A percentile compares a stretch with the other conserved stretches of the same genome.
These are phyloP conservation scores for Tangara arthus DNA, from an alignment of 2,797 vertebrate genomes.

Conservation along the genomic window DNA sequence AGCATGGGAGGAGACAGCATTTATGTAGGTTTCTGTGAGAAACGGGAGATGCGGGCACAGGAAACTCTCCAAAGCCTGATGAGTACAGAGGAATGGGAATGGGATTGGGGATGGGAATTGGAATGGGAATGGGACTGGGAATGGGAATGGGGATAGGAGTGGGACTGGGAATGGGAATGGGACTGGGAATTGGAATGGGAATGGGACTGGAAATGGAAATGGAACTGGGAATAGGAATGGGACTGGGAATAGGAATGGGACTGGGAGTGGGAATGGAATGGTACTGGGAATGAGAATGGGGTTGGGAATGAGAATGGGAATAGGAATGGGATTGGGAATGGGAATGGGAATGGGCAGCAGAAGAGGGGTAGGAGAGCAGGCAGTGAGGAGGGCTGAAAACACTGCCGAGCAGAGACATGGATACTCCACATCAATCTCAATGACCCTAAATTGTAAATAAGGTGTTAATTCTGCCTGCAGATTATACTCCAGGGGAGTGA, in stretches of 20 bases:
- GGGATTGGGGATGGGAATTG: too few relatives aligned
- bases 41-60: neutral
- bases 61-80: neutral
- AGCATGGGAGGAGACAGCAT: neutral
- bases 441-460: neutral
- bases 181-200: neutral
- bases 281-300: too few relatives aligned
- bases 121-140: rapidly evolving
- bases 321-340: too few relatives aligned
- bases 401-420: neutral
- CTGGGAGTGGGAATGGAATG: too few relatives aligned
- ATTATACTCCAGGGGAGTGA: neutral
- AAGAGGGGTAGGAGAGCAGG: neutral
- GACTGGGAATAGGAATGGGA: too few relatives aligned
- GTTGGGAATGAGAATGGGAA: too few relatives aligned
- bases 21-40: neutral
- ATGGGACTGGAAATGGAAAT: neutral
- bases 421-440: neutral
- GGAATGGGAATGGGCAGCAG: neutral
- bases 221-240: neutral
- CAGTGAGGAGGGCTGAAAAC: neutral
- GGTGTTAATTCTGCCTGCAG: neutral
- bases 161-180: too few relatives aligned
- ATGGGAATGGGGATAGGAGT: neutral
- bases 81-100: neutral